Evolutionary conservation across 2,797 vertebrate genomes (phyloP).

Genomic region (Sebastes iracundus): DNA sequence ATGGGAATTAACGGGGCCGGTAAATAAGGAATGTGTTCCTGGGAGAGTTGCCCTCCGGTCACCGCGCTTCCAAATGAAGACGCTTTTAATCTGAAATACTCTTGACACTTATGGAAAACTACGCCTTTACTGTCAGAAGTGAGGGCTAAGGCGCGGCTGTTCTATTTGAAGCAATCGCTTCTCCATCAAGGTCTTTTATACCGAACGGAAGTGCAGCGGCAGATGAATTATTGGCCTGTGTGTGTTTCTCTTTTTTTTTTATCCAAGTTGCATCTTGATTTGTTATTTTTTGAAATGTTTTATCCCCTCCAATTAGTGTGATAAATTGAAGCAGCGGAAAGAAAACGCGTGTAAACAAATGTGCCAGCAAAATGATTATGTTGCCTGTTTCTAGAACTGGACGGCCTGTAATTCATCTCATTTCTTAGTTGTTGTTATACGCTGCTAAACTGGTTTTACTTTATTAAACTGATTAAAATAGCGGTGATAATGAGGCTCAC

Average conservation of each 20-base stretch:
- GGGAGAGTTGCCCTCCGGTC: constrained; percentile 61
- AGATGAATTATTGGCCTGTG: constrained; percentile 22
- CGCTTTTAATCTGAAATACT: constrained; percentile 58
- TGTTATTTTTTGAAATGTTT: constrained; percentile 47
- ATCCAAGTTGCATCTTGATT: constrained; percentile 25
- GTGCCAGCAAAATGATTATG: constrained; percentile 24
- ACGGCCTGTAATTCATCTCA: constrained; percentile 34
- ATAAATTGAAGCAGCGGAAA: constrained; percentile 31
- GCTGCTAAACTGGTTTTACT: constrained; percentile 16
- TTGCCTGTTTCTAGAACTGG: neutral
- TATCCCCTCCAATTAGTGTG: constrained; percentile 55
- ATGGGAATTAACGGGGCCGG: constrained; percentile 67
- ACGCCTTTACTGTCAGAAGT: neutral
- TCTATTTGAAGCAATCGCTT: constrained; percentile 38
- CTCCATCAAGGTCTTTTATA: constrained; percentile 13
- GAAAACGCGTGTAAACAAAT: constrained; percentile 33
- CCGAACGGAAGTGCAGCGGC: constrained; percentile 12
- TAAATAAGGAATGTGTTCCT: constrained; percentile 64
- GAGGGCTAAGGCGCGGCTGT: neutral
- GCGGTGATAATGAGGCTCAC: constrained; percentile 45
- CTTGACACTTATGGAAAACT: constrained; percentile 30
- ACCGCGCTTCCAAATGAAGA: constrained; percentile 37
- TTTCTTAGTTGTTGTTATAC: constrained; percentile 20
- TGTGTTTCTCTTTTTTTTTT: neutral
- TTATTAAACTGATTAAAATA: constrained; percentile 27